These are phyloP conservation scores for Epicampocera succincta DNA, from an alignment of 2,888 invertebrate genomes.

Conservation along the genomic window DNA sequence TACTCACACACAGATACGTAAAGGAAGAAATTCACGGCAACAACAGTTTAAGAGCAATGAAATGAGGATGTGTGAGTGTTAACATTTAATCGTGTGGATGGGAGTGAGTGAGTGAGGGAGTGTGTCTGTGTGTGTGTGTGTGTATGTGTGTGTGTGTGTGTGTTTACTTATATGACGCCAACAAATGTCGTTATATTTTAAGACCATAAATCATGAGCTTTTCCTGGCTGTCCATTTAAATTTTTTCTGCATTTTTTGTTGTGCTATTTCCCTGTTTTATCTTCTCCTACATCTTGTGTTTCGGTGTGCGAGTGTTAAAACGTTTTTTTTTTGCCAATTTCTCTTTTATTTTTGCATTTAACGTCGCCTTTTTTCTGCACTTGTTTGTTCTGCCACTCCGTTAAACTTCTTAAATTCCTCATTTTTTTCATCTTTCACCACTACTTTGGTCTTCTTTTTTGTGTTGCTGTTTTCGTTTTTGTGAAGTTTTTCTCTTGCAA, in stretches of 20 bases:
- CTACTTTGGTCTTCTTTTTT: background rate
- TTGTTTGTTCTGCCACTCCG: conserved; percentile 40
- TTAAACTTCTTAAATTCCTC: conserved; percentile 60
- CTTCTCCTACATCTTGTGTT: conserved; percentile 26
- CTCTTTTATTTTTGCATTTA: conserved; percentile 62
- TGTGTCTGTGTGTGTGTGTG: background rate
- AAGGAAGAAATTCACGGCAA: background rate
- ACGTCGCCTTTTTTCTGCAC: conserved; percentile 71
- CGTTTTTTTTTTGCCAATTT: conserved; percentile 10
- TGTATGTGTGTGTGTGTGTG: conserved; percentile 6
- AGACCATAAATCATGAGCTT: conserved; percentile 81
- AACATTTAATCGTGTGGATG: background rate
- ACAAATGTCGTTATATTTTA: conserved; percentile 72
- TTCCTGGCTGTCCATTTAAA: conserved; percentile 73
- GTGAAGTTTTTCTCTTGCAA: conserved; percentile 26
- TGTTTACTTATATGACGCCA: conserved; percentile 56
- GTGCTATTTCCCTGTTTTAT: conserved; percentile 20
- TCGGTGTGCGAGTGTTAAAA: background rate
- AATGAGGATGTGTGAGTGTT: background rate
- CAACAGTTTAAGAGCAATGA: conserved; percentile 27
- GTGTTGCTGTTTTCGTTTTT: conserved; percentile 14
- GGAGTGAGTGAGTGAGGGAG: background rate
- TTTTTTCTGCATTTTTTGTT: conserved; percentile 46
- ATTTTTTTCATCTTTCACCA: conserved; percentile 26
- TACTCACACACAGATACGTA: conserved; percentile 17